Base-by-base conservation (phyloP, 2,888 invertebrate genomes). In the Aleiodes testaceus region DNA sequence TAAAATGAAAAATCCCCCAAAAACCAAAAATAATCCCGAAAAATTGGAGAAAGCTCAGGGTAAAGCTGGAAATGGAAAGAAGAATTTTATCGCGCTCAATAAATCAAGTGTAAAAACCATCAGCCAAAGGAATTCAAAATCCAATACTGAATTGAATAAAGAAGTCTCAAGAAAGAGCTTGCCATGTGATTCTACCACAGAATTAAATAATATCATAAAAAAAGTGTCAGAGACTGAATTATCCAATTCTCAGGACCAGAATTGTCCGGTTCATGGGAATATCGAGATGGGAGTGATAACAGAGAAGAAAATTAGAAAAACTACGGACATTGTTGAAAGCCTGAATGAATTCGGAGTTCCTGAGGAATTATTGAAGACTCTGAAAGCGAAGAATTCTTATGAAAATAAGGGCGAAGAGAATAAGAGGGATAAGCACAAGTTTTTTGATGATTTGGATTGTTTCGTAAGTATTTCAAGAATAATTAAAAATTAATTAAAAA, bases 331-430 rank as follows among this genome's bases (percentile, higher is more conserved):
- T 11, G 71, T 82, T 7, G 81, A 86, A 53, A 82, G 80, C 16
- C 69, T 87, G 12, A 79, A 79, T 63, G 66, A 75, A 53, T 80
- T 78, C 64, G 80, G 80, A 64, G 75, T 86, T 16, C 84, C 85
- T 0, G 70, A 77, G 2, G 77, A 79, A 22, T 73, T 87, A 36
- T 69, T 82, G 2, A 81, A 80, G 71, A 64, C 78, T 5, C 63
- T 86, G 11, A 85, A 80, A 77, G 71, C 76, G 26, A 84, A 83
- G 70, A 79, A 85, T 30, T 67, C 74, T 0, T 85, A 82, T 73
- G 47, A 79, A 12, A 70, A 52, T 44, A 69, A 79, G 69, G 45
- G 72, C n/a, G 61, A 65, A 2, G 12, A 9, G 9, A 30, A 61
- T 26, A 76, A 64, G 22, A 80, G 72, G 52, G 70, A 65, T 36